These are phyloP conservation scores for Tragelaphus oryx DNA, from an alignment of 2,797 vertebrate species.

Conservation along the genomic window DNA sequence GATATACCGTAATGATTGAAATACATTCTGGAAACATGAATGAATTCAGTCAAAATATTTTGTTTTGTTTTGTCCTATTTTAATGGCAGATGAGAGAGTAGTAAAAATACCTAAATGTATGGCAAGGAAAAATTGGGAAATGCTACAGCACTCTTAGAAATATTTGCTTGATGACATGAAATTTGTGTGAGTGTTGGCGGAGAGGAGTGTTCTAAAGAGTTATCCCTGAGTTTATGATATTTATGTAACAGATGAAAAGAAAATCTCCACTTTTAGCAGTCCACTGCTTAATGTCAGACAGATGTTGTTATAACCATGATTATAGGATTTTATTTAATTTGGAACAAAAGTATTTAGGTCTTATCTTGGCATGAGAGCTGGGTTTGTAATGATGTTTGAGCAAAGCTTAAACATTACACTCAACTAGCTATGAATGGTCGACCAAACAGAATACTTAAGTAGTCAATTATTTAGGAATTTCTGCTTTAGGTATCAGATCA, in stretches of 20 bases:
- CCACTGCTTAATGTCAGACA: slow-evolving; percentile 65
- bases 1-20: neutral
- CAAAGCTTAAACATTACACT: slow-evolving; percentile 30
- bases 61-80: neutral
- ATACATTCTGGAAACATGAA: neutral
- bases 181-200: neutral
- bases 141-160: neutral
- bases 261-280: slow-evolving; percentile 61
- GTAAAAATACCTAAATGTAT: neutral
- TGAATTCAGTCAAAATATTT: neutral
- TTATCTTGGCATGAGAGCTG: slow-evolving; percentile 55
- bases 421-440: slow-evolving; percentile 35
- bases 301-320: slow-evolving; percentile 63
- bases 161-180: neutral
- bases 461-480: slow-evolving; percentile 25
- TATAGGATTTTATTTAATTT: slow-evolving; percentile 66
- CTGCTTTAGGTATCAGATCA: neutral
- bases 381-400: slow-evolving; percentile 33
- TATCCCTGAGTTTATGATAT: slow-evolving; percentile 38
- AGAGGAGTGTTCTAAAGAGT: slow-evolving; percentile 5
- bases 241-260: slow-evolving; percentile 65
- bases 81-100: neutral
- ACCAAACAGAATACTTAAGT: slow-evolving; percentile 21
- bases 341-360: slow-evolving; percentile 55
- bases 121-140: neutral